A percentile compares a stretch with the other conserved stretches of the same genome.
These are phyloP conservation scores for Platysternon megacephalum DNA, from an alignment of 2,113 vertebrate species.

Conservation along the genomic window DNA sequence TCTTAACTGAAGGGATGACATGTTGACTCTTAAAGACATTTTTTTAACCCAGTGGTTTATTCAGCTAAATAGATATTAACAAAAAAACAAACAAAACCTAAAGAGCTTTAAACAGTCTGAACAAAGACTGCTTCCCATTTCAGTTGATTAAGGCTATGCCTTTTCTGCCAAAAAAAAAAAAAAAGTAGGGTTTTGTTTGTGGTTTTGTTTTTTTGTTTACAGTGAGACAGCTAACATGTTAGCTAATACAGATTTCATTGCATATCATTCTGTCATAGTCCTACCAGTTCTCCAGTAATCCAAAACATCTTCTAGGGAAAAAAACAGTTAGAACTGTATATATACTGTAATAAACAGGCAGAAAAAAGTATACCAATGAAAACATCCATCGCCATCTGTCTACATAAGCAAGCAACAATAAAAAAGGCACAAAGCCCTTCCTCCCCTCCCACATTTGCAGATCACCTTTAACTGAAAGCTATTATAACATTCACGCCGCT, in stretches of 20 bases:
- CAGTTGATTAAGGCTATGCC: neutral
- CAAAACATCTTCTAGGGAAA: neutral
- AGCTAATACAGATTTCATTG: neutral
- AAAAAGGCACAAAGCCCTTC: neutral
- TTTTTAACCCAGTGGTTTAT: neutral
- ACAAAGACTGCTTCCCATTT: neutral
- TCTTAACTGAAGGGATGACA: neutral
- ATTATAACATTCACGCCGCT: neutral
- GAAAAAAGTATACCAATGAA: neutral
- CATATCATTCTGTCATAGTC: constrained; percentile 44
- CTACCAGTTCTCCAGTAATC: neutral
- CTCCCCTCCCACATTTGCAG: neutral
- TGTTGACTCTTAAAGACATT: neutral
- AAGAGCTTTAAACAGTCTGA: neutral
- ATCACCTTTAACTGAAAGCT: neutral
- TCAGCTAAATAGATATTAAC: neutral
- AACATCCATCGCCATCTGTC: neutral
- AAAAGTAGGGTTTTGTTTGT: neutral
- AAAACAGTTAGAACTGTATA: neutral
- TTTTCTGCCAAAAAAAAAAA: neutral
- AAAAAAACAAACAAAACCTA: neutral
- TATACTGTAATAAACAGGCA: neutral
- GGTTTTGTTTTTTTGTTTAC: neutral
- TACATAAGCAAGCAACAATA: neutral
- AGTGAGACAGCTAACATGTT: neutral